Evolutionary conservation across 1,140 invertebrate species (phyloP).

Genomic region (Drosophila arizonae): DNA sequence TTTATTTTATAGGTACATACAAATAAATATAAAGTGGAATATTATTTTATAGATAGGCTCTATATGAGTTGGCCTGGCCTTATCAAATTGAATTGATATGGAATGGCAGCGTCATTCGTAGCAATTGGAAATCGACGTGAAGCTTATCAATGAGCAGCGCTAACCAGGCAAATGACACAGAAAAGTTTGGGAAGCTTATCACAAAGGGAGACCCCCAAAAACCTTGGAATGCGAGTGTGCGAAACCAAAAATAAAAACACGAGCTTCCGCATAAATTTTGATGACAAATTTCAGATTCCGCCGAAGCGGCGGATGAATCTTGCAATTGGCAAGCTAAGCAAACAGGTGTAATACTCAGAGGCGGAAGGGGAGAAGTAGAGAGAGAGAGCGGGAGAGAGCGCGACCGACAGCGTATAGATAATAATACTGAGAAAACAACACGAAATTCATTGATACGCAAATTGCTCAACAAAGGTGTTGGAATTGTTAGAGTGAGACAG

Average conservation of each 20-base stretch:
- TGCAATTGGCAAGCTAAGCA: constrained; percentile 9
- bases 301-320: constrained; percentile 65
- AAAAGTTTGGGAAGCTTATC: constrained; percentile 32
- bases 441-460: constrained; percentile 40
- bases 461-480: constrained; percentile 28
- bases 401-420: neutral
- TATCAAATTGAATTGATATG: neutral
- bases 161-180: constrained; percentile 24
- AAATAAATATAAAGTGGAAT: neutral
- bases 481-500: no score
- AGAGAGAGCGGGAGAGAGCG: constrained; percentile 7
- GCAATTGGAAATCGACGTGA: constrained; percentile 24
- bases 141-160: constrained; percentile 22
- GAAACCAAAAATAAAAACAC: neutral
- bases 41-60: constrained; percentile 2
- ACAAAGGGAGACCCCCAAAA: constrained; percentile 38
- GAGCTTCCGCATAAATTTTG: constrained; percentile 49
- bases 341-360: constrained; percentile 42
- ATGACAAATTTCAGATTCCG: constrained; percentile 64
- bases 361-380: neutral
- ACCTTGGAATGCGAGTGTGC: constrained; percentile 22
- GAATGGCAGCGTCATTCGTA: constrained; percentile 15
- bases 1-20: neutral
- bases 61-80: neutral
- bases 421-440: constrained; percentile 15